These are phyloP conservation scores for Heliopora coerulea DNA, from an alignment of 92 coral and sea anemone species.

Conservation along the genomic window DNA sequence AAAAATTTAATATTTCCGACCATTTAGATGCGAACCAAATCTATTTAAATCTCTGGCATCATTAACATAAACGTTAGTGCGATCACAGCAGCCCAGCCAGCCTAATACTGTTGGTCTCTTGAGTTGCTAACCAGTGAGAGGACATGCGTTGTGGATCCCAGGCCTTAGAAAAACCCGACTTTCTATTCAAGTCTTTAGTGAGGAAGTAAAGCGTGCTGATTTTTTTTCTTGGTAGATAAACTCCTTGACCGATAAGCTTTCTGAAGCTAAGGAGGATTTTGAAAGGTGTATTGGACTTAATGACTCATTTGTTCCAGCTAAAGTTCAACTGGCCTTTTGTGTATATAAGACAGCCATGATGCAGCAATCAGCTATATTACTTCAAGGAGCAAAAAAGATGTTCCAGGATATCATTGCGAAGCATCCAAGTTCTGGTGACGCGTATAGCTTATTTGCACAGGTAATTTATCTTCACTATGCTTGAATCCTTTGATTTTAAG, in stretches of 20 bases:
- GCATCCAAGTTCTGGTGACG: constrained; percentile 78
- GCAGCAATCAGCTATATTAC: constrained; percentile 77
- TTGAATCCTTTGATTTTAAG: too few species aligned
- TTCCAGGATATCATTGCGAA: constrained; percentile 66
- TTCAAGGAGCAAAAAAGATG: constrained; percentile 82
- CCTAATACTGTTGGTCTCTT: too few species aligned
- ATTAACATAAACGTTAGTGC: too few species aligned
- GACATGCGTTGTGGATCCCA: too few species aligned
- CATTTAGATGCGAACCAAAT: too few species aligned
- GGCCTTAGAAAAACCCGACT: too few species aligned
- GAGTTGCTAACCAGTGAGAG: too few species aligned
- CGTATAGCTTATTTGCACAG: constrained; percentile 90
- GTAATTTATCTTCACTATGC: constrained; percentile 53
- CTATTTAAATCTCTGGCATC: too few species aligned
- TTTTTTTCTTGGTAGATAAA: constrained; percentile 55
- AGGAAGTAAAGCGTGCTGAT: neutral
- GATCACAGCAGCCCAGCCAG: too few species aligned
- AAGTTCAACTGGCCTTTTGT: constrained; percentile 87
- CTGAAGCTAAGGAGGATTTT: constrained; percentile 87
- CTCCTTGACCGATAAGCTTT: constrained; percentile 80
- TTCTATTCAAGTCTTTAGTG: too few species aligned
- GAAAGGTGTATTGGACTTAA: constrained; percentile 80
- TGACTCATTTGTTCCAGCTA: constrained; percentile 82
- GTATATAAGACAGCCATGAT: constrained; percentile 87
- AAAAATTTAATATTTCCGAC: too few species aligned